These are phyloP conservation scores for Sceloporus undulatus DNA, from an alignment of 2,113 vertebrate genomes.

Conservation along the genomic window DNA sequence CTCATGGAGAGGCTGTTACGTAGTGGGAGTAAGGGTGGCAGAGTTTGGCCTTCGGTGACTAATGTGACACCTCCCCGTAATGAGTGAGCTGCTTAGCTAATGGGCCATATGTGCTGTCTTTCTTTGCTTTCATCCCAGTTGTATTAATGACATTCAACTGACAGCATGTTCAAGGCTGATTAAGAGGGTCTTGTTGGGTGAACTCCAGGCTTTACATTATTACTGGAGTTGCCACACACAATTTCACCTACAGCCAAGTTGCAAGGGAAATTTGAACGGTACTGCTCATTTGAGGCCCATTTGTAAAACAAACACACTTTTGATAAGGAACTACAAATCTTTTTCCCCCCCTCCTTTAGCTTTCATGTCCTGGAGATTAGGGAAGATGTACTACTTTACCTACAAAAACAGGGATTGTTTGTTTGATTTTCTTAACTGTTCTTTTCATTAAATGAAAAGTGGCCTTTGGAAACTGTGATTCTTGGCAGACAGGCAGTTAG, in stretches of 20 bases:
- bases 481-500: background rate
- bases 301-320: background rate
- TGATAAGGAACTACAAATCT: background rate
- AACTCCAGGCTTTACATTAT: slow-evolving; percentile 22
- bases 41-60: slow-evolving; percentile 52
- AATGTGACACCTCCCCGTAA: slow-evolving; percentile 59
- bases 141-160: slow-evolving; percentile 15
- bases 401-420: background rate
- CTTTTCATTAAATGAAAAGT: background rate
- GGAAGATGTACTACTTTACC: background rate
- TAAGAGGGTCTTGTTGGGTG: slow-evolving; percentile 24
- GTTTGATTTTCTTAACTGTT: too few relatives aligned
- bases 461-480: background rate
- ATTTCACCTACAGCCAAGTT: slow-evolving; percentile 6
- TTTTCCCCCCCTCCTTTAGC: background rate
- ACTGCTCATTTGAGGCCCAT: background rate
- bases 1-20: background rate
- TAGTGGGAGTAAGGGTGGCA: slow-evolving; percentile 43
- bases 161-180: slow-evolving; percentile 41
- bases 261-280: background rate
- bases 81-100: slow-evolving; percentile 57
- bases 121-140: slow-evolving; percentile 49
- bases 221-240: background rate
- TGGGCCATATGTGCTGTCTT: slow-evolving; percentile 50
- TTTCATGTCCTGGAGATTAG: background rate